These are phyloP conservation scores for Rousettus madagascariensis DNA, from an alignment of 2,797 vertebrate genomes.

Conservation along the genomic window DNA sequence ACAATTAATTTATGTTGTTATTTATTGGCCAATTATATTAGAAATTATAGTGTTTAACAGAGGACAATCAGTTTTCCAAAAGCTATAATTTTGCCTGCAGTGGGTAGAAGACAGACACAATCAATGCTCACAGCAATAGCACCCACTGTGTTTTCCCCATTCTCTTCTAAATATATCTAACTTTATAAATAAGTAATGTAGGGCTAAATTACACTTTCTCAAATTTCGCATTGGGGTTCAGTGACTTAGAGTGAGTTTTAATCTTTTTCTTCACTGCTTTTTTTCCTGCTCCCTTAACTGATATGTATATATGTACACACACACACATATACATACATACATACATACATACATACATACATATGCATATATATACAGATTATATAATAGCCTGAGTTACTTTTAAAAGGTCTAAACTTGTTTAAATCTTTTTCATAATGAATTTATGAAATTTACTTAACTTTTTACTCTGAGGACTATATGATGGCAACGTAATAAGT, in stretches of 20 bases:
- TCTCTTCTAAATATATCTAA: conserved; percentile 29
- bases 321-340: too few relatives aligned
- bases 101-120: conserved; percentile 44
- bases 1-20: conserved; percentile 73
- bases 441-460: background rate
- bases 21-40: conserved; percentile 73
- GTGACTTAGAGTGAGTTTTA: conserved; percentile 32
- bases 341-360: too few relatives aligned
- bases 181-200: conserved; percentile 61
- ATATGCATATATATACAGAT: too few relatives aligned
- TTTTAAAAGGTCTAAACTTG: background rate
- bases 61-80: conserved; percentile 62
- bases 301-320: background rate
- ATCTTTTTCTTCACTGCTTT: background rate
- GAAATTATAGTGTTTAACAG: conserved; percentile 69
- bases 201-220: background rate
- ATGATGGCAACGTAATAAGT: background rate
- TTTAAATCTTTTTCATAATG: background rate
- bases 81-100: conserved; percentile 54
- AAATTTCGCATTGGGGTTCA: background rate
- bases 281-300: background rate
- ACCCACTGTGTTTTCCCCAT: background rate
- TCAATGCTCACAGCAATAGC: conserved; percentile 1
- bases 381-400: background rate
- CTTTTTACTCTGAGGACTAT: background rate